phyloP scores from a whole-genome alignment of 2,888 invertebrate genomes.

The Drosophila siamana region DNA sequence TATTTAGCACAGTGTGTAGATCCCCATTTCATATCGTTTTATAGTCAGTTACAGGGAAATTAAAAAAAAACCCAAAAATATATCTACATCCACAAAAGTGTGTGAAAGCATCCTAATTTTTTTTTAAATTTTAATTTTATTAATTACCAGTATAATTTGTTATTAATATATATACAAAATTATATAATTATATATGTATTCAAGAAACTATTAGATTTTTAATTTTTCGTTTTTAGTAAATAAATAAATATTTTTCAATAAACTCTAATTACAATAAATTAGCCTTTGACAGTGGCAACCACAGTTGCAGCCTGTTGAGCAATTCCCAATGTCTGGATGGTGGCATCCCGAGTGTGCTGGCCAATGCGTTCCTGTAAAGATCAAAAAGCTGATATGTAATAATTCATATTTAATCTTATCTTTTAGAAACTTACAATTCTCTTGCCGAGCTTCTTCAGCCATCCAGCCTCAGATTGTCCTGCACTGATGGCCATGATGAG shows the following conservation, averaged over 20 bases:
- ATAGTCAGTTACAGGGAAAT: no score
- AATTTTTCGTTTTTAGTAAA: no score
- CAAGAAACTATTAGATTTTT: background rate
- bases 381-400: background rate
- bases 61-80: no score
- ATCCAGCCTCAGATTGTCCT: conserved; percentile 77
- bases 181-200: no score
- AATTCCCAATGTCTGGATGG: conserved; percentile 70
- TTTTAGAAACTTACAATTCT: conserved; percentile 68
- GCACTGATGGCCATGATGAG: conserved; percentile 70
- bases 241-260: conserved; percentile 7
- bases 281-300: conserved; percentile 71
- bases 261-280: conserved; percentile 14
- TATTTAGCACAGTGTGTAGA: no score
- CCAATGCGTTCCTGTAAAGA: conserved; percentile 71
- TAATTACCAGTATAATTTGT: no score
- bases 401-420: no score
- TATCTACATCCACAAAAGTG: no score
- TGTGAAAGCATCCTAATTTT: no score
- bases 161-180: no score
- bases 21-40: no score
- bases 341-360: conserved; percentile 80
- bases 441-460: conserved; percentile 77
- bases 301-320: conserved; percentile 81
- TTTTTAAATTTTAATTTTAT: no score